Evolutionary conservation across 2,113 vertebrate species (phyloP).

Genomic region (Strix uralensis): DNA sequence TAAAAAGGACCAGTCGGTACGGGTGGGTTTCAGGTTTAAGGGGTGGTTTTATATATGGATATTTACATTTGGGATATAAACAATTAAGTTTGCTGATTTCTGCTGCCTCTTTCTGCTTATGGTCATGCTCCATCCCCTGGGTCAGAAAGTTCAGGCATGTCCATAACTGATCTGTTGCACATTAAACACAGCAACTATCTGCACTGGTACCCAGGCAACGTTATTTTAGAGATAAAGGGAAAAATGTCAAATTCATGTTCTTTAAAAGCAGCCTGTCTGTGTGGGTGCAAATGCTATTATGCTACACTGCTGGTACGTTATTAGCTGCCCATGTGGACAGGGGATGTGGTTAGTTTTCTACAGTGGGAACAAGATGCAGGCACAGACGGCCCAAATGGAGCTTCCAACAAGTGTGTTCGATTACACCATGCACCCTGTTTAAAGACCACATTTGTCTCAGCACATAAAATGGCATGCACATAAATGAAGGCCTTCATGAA

Average conservation of each 20-base stretch:
- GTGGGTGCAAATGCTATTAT: neutral
- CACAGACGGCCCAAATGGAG: neutral
- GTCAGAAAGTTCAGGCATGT: neutral
- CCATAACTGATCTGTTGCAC: neutral
- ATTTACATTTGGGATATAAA: constrained; percentile 47
- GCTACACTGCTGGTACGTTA: neutral
- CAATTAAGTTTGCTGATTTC: constrained; percentile 2
- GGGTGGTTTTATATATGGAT: constrained; percentile 20
- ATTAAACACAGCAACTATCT: neutral
- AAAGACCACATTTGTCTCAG: constrained; percentile 18
- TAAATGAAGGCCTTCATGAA: neutral
- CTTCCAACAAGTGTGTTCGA: neutral
- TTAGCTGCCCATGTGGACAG: neutral
- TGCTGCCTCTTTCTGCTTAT: neutral
- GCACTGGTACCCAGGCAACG: neutral
- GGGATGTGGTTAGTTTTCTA: neutral
- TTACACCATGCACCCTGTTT: neutral
- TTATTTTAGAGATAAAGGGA: neutral
- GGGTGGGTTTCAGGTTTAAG: constrained; percentile 31
- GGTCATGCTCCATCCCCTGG: neutral
- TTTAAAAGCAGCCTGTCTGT: neutral
- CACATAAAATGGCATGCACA: constrained; percentile 30
- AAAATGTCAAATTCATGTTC: neutral
- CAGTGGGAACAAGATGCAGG: neutral
- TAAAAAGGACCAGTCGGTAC: constrained; percentile 68